Evolutionary conservation across 35 echinoderm and acorn worm genomes (phyloP).

Genomic region (Strongylocentrotus purpuratus): DNA sequence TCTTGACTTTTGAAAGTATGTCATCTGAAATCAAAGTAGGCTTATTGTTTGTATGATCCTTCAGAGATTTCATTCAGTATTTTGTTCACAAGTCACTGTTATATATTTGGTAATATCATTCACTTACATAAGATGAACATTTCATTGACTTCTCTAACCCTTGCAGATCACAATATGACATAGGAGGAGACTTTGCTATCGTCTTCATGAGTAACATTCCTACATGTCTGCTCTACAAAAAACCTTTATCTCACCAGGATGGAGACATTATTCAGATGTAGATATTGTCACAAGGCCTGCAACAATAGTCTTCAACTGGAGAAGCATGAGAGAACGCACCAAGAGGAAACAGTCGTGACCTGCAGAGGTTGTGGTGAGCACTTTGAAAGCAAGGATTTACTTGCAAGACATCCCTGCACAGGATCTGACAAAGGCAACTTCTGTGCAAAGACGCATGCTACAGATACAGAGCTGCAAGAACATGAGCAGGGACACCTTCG

Average conservation of each 20-base stretch:
- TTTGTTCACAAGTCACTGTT: not conserved
- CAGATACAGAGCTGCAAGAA: not conserved
- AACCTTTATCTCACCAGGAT: not conserved
- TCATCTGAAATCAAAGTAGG: not conserved
- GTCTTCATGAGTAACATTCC: not conserved
- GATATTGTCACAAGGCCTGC: slow-evolving; percentile 3
- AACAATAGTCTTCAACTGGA: not conserved
- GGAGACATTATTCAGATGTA: not conserved
- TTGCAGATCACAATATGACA: not conserved
- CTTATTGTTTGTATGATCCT: not conserved
- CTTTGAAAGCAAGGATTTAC: not conserved
- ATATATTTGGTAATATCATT: not conserved
- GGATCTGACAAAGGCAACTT: not conserved
- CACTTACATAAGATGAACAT: not conserved
- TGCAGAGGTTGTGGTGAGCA: not conserved
- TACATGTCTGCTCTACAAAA: not conserved
- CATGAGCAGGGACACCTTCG: not conserved
- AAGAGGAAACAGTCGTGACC: not conserved
- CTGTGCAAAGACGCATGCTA: not conserved
- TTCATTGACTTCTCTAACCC: not conserved
- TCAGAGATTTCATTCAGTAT: too few relatives aligned
- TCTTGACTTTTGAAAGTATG: not conserved
- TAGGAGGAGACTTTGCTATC: not conserved
- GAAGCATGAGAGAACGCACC: not conserved
- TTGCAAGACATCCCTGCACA: not conserved